phyloP scores from a whole-genome alignment of 2,888 invertebrate genomes.

The Toxonevra muliebris region DNA sequence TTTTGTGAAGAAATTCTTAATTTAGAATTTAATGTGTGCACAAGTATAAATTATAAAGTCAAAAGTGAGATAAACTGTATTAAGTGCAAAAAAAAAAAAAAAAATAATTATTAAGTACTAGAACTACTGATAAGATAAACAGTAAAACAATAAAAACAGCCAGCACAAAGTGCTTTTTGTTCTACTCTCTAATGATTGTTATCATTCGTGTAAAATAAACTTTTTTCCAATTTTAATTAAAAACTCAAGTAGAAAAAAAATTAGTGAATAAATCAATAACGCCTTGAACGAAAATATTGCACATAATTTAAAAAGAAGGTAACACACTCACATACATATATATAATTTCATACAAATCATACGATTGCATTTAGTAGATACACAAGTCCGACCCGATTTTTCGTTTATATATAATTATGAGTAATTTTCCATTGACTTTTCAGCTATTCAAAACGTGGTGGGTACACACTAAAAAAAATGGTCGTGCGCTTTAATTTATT shows the following conservation, averaged over 20 bases:
- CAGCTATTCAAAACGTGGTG: not conserved
- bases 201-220: not conserved
- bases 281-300: not conserved
- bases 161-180: not conserved
- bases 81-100: not conserved
- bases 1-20: not conserved
- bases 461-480: too few relatives aligned
- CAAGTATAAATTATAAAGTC: conserved; percentile 10
- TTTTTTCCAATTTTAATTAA: not conserved
- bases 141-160: not conserved
- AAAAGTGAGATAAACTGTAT: not conserved
- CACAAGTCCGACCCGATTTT: not conserved
- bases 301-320: not conserved
- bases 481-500: too few relatives aligned
- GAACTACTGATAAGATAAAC: not conserved
- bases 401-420: not conserved
- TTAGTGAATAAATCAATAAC: not conserved
- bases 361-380: not conserved
- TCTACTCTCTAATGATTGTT: not conserved
- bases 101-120: not conserved
- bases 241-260: not conserved
- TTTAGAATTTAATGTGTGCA: too few relatives aligned
- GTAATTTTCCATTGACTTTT: not conserved
- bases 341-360: not conserved
- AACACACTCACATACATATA: not conserved